Evolutionary conservation across 2,113 vertebrate genomes (phyloP).

Genomic region (Festucalex cinctus): DNA sequence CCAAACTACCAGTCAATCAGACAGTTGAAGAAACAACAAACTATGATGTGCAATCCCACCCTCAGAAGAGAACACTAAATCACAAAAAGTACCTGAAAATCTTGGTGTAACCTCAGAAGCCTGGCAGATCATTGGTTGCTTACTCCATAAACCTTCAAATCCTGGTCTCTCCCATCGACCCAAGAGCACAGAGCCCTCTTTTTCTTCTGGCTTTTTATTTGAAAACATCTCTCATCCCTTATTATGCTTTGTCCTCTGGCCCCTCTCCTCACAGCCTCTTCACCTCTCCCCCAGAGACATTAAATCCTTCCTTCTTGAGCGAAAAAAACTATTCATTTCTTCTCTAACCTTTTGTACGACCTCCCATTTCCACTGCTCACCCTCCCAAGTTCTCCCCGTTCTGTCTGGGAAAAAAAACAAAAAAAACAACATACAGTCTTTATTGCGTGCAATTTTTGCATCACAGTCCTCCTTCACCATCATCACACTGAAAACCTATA

Average conservation of each 20-base stretch:
- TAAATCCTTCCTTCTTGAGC: constrained; percentile 25
- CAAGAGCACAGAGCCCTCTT: constrained; percentile 21
- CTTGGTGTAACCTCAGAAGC: not conserved
- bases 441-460: constrained; percentile 4
- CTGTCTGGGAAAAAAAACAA: constrained; percentile 1
- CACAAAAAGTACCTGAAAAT: not conserved
- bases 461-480: no score
- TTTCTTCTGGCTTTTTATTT: constrained; percentile 25
- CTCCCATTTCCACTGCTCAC: constrained; percentile 8
- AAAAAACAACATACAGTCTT: constrained; percentile 2
- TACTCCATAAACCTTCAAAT: constrained; percentile 30
- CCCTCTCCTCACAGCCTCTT: constrained; percentile 6
- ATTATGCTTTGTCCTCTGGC: constrained; percentile 24
- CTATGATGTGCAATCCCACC: not conserved
- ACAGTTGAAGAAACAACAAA: not conserved
- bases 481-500: not conserved
- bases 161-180: not conserved
- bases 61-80: not conserved
- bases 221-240: constrained; percentile 31
- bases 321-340: constrained; percentile 12
- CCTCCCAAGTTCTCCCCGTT: not conserved
- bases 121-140: constrained; percentile 29
- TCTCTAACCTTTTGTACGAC: constrained; percentile 8
- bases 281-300: constrained; percentile 2
- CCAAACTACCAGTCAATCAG: constrained; percentile 7